phyloP scores from a whole-genome alignment of 2,888 invertebrate species.

The Nasonovia ribisnigri region DNA sequence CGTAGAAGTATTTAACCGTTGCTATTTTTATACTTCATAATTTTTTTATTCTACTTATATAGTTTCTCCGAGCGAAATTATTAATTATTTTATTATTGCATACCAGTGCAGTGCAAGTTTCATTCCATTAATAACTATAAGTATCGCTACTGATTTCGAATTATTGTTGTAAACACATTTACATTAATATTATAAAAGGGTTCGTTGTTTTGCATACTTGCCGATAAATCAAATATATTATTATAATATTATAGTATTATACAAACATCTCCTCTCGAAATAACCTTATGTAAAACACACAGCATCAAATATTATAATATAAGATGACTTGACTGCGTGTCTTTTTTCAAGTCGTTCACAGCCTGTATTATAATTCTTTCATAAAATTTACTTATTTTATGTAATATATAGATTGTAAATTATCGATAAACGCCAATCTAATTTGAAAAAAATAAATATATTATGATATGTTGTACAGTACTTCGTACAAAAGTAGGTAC shows the following conservation, averaged over 20 bases:
- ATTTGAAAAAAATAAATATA: background rate
- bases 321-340: too few relatives aligned
- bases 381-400: too few relatives aligned
- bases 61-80: conserved; percentile 55
- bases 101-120: conserved; percentile 30
- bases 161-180: background rate
- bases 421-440: too few relatives aligned
- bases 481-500: background rate
- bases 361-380: too few relatives aligned
- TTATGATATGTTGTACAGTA: background rate
- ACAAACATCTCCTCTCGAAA: background rate
- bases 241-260: background rate
- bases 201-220: background rate
- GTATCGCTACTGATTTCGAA: conserved; percentile 35
- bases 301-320: background rate
- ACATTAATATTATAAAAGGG: background rate
- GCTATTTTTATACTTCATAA: conserved; percentile 52
- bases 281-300: background rate
- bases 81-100: conserved; percentile 59
- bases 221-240: background rate
- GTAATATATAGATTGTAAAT: too few relatives aligned
- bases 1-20: conserved; percentile 42
- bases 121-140: background rate
- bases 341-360: too few relatives aligned
- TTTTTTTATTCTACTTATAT: conserved; percentile 20